These are phyloP conservation scores for Agrotis clavis DNA, from an alignment of 2,888 invertebrate genomes.

Conservation along the genomic window DNA sequence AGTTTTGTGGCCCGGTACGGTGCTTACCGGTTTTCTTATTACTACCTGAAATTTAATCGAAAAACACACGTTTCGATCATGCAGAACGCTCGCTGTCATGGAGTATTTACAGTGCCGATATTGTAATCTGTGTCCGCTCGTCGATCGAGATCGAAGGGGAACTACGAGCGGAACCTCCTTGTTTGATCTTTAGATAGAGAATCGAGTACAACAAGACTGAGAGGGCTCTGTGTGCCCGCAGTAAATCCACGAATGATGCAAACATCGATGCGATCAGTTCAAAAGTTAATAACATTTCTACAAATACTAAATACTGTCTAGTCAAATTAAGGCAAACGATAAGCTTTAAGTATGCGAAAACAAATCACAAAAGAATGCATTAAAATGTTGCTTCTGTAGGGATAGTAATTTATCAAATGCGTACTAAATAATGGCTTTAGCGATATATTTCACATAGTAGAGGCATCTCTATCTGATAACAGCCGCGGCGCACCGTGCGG, in stretches of 20 bases:
- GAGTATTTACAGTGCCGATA: constrained; percentile 84
- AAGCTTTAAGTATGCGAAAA: constrained; percentile 86
- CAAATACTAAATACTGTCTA: constrained; percentile 77
- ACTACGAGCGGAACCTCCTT: constrained; percentile 50
- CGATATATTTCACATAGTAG: constrained; percentile 81
- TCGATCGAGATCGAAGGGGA: constrained; percentile 47
- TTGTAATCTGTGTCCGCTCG: constrained; percentile 55
- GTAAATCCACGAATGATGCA: constrained; percentile 64
- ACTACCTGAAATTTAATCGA: constrained; percentile 89
- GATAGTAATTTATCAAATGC: constrained; percentile 81
- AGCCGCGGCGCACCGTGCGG: constrained; percentile 88
- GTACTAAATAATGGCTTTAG: constrained; percentile 83
- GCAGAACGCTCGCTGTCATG: constrained; percentile 89
- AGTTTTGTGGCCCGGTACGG: constrained; percentile 72
- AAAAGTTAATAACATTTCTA: constrained; percentile 85
- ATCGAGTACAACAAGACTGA: constrained; percentile 36
- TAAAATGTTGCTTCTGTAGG: constrained; percentile 89
- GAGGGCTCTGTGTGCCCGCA: constrained; percentile 32
- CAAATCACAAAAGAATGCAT: constrained; percentile 87
- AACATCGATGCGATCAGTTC: constrained; percentile 82
- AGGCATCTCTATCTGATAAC: constrained; percentile 86
- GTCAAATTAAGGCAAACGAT: constrained; percentile 82
- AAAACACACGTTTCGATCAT: constrained; percentile 91
- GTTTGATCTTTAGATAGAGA: constrained; percentile 36
- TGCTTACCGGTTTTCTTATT: constrained; percentile 85